Evolutionary conservation across 2,888 invertebrate species (phyloP).

Genomic region (Malthinus flaveolus): DNA sequence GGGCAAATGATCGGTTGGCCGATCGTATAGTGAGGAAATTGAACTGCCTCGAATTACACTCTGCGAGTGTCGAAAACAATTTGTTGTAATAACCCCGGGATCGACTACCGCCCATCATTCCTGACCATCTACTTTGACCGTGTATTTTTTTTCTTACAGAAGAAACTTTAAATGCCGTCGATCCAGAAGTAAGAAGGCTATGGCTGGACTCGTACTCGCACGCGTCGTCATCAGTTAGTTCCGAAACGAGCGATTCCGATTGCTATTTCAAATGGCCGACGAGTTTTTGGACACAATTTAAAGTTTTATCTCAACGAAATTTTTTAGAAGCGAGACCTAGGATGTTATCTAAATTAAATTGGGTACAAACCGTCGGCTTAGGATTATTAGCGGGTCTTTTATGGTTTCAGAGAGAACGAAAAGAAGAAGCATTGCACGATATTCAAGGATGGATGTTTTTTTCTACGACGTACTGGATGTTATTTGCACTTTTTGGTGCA

Average conservation of each 20-base stretch:
- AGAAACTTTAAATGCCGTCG: slow-evolving; percentile 55
- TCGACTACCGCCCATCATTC: no score
- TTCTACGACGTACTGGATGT: slow-evolving; percentile 81
- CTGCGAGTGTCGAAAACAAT: no score
- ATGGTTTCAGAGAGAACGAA: slow-evolving; percentile 78
- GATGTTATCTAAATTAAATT: slow-evolving; percentile 76
- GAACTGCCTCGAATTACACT: no score
- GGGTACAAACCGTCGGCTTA: slow-evolving; percentile 74
- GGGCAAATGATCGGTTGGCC: no score
- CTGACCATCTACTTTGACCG: no score
- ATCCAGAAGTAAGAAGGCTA: slow-evolving; percentile 67
- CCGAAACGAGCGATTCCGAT: slow-evolving; percentile 62
- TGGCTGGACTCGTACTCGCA: slow-evolving; percentile 74
- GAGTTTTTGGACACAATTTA: slow-evolving; percentile 78
- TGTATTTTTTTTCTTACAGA: slow-evolving; percentile 48
- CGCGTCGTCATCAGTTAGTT: slow-evolving; percentile 65
- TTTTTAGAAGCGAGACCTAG: slow-evolving; percentile 75
- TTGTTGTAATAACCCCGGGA: no score
- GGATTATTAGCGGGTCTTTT: slow-evolving; percentile 74
- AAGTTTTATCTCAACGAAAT: slow-evolving; percentile 73
- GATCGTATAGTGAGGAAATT: no score
- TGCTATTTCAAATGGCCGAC: slow-evolving; percentile 72
- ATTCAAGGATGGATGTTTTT: slow-evolving; percentile 86
- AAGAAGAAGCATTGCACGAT: slow-evolving; percentile 74
- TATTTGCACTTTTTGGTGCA: slow-evolving; percentile 77